Evolutionary conservation across 2,888 invertebrate species (phyloP).

Genomic region (Agonopterix subpropinquella): DNA sequence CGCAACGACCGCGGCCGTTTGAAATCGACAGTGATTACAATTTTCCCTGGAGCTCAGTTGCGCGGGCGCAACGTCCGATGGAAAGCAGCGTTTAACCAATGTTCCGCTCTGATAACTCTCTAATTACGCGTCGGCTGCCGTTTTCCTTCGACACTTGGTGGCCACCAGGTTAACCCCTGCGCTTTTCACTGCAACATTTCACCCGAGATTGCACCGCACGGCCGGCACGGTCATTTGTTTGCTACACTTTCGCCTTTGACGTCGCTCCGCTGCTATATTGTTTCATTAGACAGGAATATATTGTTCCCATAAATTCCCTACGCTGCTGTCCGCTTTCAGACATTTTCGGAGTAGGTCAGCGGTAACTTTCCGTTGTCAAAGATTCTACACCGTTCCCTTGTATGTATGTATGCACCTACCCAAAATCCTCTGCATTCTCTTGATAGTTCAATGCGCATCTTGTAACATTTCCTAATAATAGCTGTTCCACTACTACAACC

Average conservation of each 20-base stretch:
- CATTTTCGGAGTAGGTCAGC: conserved; percentile 28
- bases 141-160: conserved; percentile 67
- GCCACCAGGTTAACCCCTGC: conserved; percentile 60
- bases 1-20: conserved; percentile 55
- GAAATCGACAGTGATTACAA: conserved; percentile 75
- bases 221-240: conserved; percentile 42
- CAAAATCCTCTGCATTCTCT: too few relatives aligned
- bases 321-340: conserved; percentile 13
- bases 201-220: conserved; percentile 44
- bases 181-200: conserved; percentile 62
- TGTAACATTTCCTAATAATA: too few relatives aligned
- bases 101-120: conserved; percentile 73
- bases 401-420: too few relatives aligned
- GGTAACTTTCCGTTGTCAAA: conserved; percentile 23
- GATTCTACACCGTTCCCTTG: conserved; percentile 5
- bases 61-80: conserved; percentile 72
- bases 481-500: too few relatives aligned
- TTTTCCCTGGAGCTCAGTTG: conserved; percentile 69
- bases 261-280: conserved; percentile 26
- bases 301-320: conserved; percentile 25
- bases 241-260: conserved; percentile 64
- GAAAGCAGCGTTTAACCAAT: conserved; percentile 75
- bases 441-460: too few relatives aligned
- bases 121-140: conserved; percentile 60
- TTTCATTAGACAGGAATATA: conserved; percentile 30